Percentiles rank a stretch among this genome's conserved stretches.
Evolutionary conservation across 2,797 vertebrate genomes (phyloP).

Genomic region (Periophthalmus magnuspinnatus): DNA sequence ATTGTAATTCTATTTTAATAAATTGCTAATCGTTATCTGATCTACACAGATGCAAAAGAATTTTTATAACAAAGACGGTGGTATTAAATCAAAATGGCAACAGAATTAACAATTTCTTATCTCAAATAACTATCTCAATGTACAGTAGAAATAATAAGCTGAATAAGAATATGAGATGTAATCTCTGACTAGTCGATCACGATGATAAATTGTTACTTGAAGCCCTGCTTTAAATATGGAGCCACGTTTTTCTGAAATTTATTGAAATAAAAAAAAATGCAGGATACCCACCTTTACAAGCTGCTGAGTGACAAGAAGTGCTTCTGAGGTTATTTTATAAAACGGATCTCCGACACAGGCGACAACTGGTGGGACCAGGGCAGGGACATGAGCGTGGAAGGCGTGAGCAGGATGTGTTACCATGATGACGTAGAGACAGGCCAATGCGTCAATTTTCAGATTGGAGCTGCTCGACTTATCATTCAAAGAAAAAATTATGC

Average conservation of each 20-base stretch:
- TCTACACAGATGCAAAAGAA: too few species aligned
- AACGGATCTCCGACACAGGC: conserved; percentile 97
- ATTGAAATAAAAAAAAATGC: not conserved
- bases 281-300: conserved; percentile 82
- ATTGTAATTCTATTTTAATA: too few species aligned
- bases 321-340: conserved; percentile 99
- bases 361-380: conserved; percentile 95
- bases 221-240: too few species aligned
- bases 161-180: too few species aligned
- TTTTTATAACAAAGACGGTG: too few species aligned
- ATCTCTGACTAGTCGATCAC: too few species aligned
- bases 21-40: too few species aligned
- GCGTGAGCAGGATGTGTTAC: conserved; percentile 95
- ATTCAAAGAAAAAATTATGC: conserved; percentile 97
- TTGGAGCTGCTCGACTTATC: conserved; percentile 99
- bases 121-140: too few species aligned
- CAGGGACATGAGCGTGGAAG: conserved; percentile 96
- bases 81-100: too few species aligned
- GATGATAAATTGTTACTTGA: too few species aligned
- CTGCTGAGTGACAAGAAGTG: conserved; percentile 96
- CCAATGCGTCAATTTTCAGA: conserved; percentile 96
- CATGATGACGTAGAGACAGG: conserved; percentile 95
- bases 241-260: not conserved
- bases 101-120: too few species aligned
- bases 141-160: too few species aligned